Percentiles rank a stretch among this genome's conserved stretches.
These are phyloP conservation scores for Eubucco bourcierii DNA, from an alignment of 2,113 vertebrate genomes.

Conservation along the genomic window DNA sequence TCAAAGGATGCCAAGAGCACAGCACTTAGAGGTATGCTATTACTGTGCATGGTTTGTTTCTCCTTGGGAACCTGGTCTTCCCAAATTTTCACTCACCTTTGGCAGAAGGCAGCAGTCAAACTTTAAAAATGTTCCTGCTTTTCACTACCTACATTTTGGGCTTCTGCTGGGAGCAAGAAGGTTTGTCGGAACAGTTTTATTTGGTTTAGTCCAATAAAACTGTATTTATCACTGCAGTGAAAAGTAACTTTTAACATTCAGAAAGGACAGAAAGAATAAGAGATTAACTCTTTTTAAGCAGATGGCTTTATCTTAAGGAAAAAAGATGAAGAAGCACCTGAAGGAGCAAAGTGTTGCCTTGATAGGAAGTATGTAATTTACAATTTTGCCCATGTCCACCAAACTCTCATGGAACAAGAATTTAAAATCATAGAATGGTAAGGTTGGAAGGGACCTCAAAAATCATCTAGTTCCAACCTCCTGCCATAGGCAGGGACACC, in stretches of 20 bases:
- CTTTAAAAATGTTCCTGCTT: neutral
- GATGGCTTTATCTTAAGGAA: neutral
- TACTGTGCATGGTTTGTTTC: rapidly evolving
- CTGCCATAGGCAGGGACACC: no score
- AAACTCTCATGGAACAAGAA: neutral
- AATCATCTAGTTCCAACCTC: no score
- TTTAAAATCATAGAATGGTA: no score
- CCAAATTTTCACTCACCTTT: neutral
- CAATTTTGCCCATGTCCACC: neutral
- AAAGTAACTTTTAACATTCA: neutral
- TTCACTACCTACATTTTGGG: neutral
- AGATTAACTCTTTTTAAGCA: neutral
- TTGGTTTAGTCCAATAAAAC: neutral
- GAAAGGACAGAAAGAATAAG: neutral
- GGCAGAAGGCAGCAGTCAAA: neutral
- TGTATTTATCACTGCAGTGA: neutral
- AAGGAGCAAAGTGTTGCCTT: neutral
- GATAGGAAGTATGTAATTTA: neutral
- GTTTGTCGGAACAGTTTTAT: neutral
- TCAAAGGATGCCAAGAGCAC: neutral
- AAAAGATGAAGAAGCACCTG: neutral
- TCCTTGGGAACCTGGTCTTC: rapidly evolving
- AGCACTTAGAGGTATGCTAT: neutral
- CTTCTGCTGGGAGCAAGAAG: neutral
- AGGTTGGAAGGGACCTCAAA: no score